Conservation (phyloP, 2,113 vertebrate genomes). For the Nematolebias whitei region DNA sequence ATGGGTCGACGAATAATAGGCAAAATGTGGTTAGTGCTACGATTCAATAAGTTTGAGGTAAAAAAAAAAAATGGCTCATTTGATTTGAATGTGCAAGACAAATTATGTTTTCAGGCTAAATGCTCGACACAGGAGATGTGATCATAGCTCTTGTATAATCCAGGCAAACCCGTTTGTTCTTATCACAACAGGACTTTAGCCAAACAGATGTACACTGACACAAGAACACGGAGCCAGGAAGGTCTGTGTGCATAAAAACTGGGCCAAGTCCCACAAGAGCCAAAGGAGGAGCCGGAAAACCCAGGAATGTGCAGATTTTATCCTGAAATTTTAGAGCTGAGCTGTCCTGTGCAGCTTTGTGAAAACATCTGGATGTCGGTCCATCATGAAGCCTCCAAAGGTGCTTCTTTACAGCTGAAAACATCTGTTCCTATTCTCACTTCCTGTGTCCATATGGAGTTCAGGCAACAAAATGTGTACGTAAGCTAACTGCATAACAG, state of each 20-base stretch:
- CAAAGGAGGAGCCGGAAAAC: constrained; percentile 10
- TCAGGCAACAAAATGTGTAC: neutral
- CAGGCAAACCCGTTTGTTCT: constrained; percentile 25
- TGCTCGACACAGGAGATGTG: constrained; percentile 1
- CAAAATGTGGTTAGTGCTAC: neutral
- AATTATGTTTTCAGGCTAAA: constrained; percentile 15
- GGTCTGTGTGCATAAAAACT: neutral
- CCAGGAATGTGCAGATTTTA: constrained; percentile 31
- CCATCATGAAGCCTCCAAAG: too few species aligned
- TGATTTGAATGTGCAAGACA: constrained; percentile 5
- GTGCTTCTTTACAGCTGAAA: too few species aligned
- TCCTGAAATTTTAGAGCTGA: constrained; percentile 2
- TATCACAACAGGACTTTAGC: constrained; percentile 13
- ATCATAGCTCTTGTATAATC: neutral
- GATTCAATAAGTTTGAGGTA: neutral
- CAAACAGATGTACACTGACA: too few species aligned
- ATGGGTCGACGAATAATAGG: neutral
- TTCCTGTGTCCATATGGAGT: neutral
- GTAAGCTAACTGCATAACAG: too few species aligned
- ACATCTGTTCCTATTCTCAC: constrained; percentile 3
- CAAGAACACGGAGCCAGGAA: neutral
- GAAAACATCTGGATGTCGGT: too few species aligned
- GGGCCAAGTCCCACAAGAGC: neutral
- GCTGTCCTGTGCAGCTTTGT: constrained; percentile 10
- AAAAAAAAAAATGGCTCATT: constrained; percentile 12